Evolutionary conservation across 2,113 vertebrate species (phyloP).

Genomic region (Triplophysa dalaica): DNA sequence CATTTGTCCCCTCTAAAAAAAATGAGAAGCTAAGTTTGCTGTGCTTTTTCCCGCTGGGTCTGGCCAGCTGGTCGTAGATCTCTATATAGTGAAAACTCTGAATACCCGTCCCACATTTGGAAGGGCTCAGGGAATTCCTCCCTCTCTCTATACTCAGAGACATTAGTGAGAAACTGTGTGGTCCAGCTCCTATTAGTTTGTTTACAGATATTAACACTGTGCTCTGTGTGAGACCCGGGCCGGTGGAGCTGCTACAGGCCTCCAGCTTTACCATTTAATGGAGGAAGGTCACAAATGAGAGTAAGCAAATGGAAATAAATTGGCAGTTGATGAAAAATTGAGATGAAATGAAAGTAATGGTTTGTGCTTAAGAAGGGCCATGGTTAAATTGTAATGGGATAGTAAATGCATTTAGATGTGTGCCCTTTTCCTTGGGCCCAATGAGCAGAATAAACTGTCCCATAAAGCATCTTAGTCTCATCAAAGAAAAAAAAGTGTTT

Average conservation of each 20-base stretch:
- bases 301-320: neutral
- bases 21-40: constrained; percentile 23
- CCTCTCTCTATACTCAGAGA: constrained; percentile 5
- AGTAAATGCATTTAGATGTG: too few species aligned
- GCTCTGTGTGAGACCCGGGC: neutral
- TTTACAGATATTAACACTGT: constrained; percentile 59
- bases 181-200: constrained; percentile 56
- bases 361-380: too few species aligned
- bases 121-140: constrained; percentile 20
- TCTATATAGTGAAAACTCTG: neutral
- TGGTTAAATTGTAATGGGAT: too few species aligned
- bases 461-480: too few species aligned
- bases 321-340: too few species aligned
- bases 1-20: neutral
- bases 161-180: constrained; percentile 56
- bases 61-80: neutral
- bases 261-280: neutral
- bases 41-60: neutral
- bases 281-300: neutral
- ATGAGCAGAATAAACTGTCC: too few species aligned
- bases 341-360: too few species aligned
- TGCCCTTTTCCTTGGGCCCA: too few species aligned
- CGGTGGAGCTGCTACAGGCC: neutral
- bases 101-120: constrained; percentile 13
- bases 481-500: too few species aligned